These are phyloP conservation scores for Ochropacha duplaris DNA, from an alignment of 2,888 invertebrate species.

Conservation along the genomic window DNA sequence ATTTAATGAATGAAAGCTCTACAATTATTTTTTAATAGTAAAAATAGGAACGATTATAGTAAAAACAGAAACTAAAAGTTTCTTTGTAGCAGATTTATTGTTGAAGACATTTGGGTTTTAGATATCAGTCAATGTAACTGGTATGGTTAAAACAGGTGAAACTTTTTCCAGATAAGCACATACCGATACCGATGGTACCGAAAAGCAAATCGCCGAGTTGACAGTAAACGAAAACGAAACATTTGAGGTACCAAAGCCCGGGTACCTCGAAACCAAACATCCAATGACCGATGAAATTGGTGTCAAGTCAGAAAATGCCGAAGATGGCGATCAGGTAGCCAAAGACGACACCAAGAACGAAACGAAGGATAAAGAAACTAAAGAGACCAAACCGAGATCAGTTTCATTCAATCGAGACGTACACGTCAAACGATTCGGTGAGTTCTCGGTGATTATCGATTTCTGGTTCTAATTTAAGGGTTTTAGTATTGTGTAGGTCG, in stretches of 20 bases:
- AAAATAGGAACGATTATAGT: background rate
- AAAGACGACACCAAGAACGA: conserved; percentile 52
- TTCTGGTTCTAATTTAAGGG: conserved; percentile 6
- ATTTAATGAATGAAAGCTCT: background rate
- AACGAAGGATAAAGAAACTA: conserved; percentile 65
- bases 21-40: no score
- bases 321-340: conserved; percentile 70
- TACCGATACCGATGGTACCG: conserved; percentile 72
- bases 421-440: conserved; percentile 95
- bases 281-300: conserved; percentile 77
- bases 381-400: conserved; percentile 83
- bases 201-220: conserved; percentile 56
- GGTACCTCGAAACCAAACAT: conserved; percentile 57
- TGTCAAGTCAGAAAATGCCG: conserved; percentile 63
- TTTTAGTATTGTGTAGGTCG: background rate
- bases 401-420: conserved; percentile 96
- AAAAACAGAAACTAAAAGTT: no score
- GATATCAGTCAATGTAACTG: background rate
- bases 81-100: no score
- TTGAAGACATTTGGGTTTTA: no score
- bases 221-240: conserved; percentile 44
- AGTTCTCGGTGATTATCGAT: conserved; percentile 59
- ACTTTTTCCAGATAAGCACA: conserved; percentile 67
- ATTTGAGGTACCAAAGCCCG: conserved; percentile 56
- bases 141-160: conserved; percentile 7